phyloP scores from a whole-genome alignment of 2,797 vertebrate species.

The Clarias fuscus region DNA sequence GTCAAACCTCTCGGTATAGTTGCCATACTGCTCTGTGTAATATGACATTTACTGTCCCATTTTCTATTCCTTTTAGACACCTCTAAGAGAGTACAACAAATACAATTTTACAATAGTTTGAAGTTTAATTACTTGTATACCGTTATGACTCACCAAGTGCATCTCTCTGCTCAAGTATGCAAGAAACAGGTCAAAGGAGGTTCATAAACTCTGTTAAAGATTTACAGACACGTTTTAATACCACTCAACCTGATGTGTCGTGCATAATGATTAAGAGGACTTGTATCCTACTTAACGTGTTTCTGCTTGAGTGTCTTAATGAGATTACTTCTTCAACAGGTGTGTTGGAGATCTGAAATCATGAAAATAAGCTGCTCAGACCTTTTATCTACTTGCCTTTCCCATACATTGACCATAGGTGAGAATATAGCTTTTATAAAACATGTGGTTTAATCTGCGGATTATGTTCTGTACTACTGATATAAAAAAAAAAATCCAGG shows the following conservation, averaged over 20 bases:
- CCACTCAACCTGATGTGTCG: conserved; percentile 49
- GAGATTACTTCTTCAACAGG: background rate
- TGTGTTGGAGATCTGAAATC: background rate
- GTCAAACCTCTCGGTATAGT: conserved; percentile 50
- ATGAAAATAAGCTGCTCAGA: background rate
- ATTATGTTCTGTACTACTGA: background rate
- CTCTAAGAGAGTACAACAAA: conserved; percentile 10
- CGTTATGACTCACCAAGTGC: conserved; percentile 16
- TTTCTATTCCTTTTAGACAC: conserved; percentile 39
- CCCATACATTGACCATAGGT: background rate
- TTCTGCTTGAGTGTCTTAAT: background rate
- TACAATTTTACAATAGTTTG: conserved; percentile 38
- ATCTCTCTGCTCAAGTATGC: background rate
- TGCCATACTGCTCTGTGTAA: conserved; percentile 57
- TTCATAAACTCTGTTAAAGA: conserved; percentile 64
- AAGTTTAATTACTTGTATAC: conserved; percentile 18
- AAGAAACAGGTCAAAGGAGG: conserved; percentile 25
- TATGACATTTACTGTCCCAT: conserved; percentile 63
- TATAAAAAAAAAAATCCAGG: background rate
- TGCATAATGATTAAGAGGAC: conserved; percentile 74
- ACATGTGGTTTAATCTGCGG: background rate
- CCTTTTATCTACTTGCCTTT: background rate
- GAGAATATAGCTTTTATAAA: background rate
- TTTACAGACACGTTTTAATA: conserved; percentile 63
- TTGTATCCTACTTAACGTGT: background rate